Base-by-base conservation (phyloP, 2,113 vertebrate species). In the Platycercus adscitus region DNA sequence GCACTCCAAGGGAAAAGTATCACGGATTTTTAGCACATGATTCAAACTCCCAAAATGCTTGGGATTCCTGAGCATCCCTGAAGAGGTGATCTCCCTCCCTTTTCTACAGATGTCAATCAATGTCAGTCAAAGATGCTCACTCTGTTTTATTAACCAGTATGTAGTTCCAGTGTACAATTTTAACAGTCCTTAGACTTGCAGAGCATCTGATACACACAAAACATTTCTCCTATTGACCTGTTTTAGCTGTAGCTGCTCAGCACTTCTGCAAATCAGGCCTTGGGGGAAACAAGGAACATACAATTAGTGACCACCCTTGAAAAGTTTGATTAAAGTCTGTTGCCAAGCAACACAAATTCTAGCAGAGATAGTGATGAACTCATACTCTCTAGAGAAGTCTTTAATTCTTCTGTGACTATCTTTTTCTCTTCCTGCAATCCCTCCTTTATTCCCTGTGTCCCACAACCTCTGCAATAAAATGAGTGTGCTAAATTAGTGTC, bases 331-430 rank as follows among this genome's bases (percentile, higher is more conserved):
- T 86, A 46, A 95, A 84, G n/a, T 20, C 23, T 46, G 92, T 93
- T 95, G 86, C 95, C 86, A 75, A 84, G 91, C 89, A 96, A 93
- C 94, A 86, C 43, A 88, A 91, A 79, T 75, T 95, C 88, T 68
- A 56, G 16, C 56, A 86, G 81, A 93, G 80, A 77, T 43, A 75
- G 88, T 70, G n/a, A 87, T 84, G 83, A 93, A 92, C 84, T 78
- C 70, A 55, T 73, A 8, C 73, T 81, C 83, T 84, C 50, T 44
- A 68, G 60, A 71, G 80, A 84, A 92, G 43, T 37, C 55, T 86
- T 82, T 71, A 82, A 91, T 79, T 82, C 56, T 82, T 81, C 60
- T 64, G 46, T 46, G 77, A 91, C 76, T 63, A 18, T 52, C 44
- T 82, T 80, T 47, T 86, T 43, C 53, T 91, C 66, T 73, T 86